Percentiles rank a stretch among this genome's conserved stretches.
phyloP scores from a whole-genome alignment of 2,797 vertebrate species.

The Tympanoctomys barrerae region DNA sequence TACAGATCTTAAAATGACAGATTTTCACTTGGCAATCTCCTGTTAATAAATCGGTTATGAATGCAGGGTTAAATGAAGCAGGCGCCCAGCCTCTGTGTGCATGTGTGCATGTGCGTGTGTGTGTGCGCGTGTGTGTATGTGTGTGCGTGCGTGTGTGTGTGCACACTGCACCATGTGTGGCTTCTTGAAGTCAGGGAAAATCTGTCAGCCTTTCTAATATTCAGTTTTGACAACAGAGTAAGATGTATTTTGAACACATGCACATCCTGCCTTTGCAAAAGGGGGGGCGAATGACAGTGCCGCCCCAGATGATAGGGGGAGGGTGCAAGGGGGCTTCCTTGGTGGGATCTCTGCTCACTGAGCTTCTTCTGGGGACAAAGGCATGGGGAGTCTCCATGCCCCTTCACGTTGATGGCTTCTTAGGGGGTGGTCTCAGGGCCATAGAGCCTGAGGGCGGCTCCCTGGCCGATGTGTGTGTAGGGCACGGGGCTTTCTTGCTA shows the following conservation, averaged over 20 bases:
- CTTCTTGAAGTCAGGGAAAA: slow-evolving; percentile 38
- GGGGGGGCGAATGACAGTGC: background rate
- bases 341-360: background rate
- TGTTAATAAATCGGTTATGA: slow-evolving; percentile 61
- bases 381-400: background rate
- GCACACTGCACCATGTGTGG: slow-evolving; percentile 3
- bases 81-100: background rate
- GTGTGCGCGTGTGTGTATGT: background rate
- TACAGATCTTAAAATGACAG: slow-evolving; percentile 62
- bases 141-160: background rate
- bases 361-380: slow-evolving; percentile 33
- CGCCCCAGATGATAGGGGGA: background rate
- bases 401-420: background rate
- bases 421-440: slow-evolving; percentile 58
- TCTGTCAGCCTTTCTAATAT: slow-evolving; percentile 73
- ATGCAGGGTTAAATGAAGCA: slow-evolving; percentile 63
- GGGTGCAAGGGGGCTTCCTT: background rate
- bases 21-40: slow-evolving; percentile 61
- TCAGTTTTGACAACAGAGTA: slow-evolving; percentile 58
- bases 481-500: slow-evolving; percentile 68
- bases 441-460: slow-evolving; percentile 34
- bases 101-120: background rate
- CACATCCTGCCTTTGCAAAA: background rate
- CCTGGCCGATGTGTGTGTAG: slow-evolving; percentile 55
- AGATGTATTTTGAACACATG: slow-evolving; percentile 67